These are phyloP conservation scores for Danio choprae DNA, from an alignment of 2,797 vertebrate species.

Conservation along the genomic window DNA sequence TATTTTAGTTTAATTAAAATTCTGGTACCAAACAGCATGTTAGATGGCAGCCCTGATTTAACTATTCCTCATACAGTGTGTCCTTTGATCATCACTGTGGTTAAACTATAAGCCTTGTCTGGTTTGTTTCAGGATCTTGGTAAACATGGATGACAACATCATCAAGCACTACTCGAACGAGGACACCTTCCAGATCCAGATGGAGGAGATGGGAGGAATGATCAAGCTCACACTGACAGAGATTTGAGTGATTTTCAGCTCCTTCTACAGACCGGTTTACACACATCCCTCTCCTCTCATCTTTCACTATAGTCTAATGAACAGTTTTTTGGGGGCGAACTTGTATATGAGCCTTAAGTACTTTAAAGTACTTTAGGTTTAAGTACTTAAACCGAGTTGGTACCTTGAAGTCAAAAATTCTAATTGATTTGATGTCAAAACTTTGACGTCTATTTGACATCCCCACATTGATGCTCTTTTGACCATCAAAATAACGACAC, in stretches of 20 bases:
- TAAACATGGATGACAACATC: constrained; percentile 99
- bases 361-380: not conserved
- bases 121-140: constrained; percentile 90
- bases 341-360: constrained; percentile 35
- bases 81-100: not conserved
- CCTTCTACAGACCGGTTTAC: constrained; percentile 72
- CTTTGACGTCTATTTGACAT: no score
- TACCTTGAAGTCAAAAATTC: no score
- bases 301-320: not conserved
- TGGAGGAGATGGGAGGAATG: constrained; percentile 89
- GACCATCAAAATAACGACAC: no score
- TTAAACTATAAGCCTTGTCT: constrained; percentile 59
- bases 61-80: no score
- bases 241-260: constrained; percentile 79
- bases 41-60: not conserved
- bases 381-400: no score
- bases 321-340: not conserved
- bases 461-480: no score
- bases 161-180: constrained; percentile 99
- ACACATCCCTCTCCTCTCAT: constrained; percentile 49
- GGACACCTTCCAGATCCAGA: constrained; percentile 97
- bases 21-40: not conserved
- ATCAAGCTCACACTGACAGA: constrained; percentile 97
- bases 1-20: no score
- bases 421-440: no score